Percentiles rank a stretch among this genome's conserved stretches.
Conservation (phyloP, 2,113 vertebrate genomes). For the Varanus salvator region DNA sequence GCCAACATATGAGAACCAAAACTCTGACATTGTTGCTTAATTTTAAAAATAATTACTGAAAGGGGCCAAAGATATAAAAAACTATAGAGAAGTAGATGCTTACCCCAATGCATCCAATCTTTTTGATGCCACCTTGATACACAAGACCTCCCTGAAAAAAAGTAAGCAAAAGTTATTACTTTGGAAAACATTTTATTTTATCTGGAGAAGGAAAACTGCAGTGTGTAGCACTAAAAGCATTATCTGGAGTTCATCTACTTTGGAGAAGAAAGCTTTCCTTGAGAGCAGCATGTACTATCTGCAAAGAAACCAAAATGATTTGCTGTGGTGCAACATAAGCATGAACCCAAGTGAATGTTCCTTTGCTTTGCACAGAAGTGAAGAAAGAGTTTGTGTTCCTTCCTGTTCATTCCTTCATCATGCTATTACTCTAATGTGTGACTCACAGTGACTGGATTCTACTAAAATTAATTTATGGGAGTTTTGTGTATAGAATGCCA, state of each 20-base stretch:
- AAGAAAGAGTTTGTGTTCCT: neutral
- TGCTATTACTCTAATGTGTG: neutral
- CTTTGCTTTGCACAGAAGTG: neutral
- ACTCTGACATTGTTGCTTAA: neutral
- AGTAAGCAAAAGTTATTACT: slow-evolving; percentile 40
- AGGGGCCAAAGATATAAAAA: neutral
- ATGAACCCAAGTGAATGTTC: neutral
- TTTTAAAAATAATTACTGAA: neutral
- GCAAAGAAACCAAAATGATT: slow-evolving; percentile 1
- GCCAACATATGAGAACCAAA: neutral
- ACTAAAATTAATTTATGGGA: neutral
- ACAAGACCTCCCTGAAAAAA: slow-evolving; percentile 59
- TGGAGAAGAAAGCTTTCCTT: neutral
- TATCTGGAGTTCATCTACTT: neutral
- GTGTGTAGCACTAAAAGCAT: neutral
- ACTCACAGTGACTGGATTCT: neutral
- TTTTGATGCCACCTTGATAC: slow-evolving; percentile 57
- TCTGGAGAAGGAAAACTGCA: rapidly evolving
- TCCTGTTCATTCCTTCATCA: neutral
- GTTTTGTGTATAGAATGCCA: neutral
- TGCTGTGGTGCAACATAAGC: neutral
- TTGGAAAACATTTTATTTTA: neutral
- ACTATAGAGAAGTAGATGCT: slow-evolving; percentile 25
- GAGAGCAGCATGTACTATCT: neutral
- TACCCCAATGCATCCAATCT: slow-evolving; percentile 65